Evolutionary conservation across 2,797 vertebrate species (phyloP), one percentile per base, ranked within the genome.

Genomic region (Crocodylus rhombifer): DNA sequence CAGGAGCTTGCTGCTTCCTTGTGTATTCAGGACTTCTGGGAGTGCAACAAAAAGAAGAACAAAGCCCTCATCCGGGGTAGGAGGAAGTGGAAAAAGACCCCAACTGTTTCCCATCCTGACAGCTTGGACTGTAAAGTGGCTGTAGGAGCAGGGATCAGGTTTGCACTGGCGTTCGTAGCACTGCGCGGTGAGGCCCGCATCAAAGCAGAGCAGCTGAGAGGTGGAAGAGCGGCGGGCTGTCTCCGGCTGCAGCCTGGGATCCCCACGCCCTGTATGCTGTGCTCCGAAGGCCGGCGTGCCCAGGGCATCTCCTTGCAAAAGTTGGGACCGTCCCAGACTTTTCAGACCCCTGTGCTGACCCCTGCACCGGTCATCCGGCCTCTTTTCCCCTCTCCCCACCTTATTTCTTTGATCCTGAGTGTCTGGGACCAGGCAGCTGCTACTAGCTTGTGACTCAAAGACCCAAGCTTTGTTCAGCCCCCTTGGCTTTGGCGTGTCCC

Each of bases 21-120:
- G 18, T 1, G 18, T 17, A 58, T 18, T 4, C 62, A 0, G 77
- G 1, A 0, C 8, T 65, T 4, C 69, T 28, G 7, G 1, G 18
- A 2, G 25, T 25, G 7, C 67, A 71, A 3, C 1, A 1, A 57
- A 23, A 36, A 30, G 36, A 9, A 36, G 21, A 6, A 15, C 0
- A 62, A 33, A 2, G 18, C 21, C 36, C 7, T 26, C 18, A 64
- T 16, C 4, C 9, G 15, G 65, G 13, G 2, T 15, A 14, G 21
- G 69, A 23, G 7, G 42, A 42, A 36, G 7, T 42, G 23, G 42
- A 42, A 14, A 42, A 73, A 73, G 25, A 42, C 13, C 33, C 3
- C 10, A 17, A 42, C 10, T 56, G 21, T 36, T 85, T 80, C 18
- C 77, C 75, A 9, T 56, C 76, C 20, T 36, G 55, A 14, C 10